Evolutionary conservation across 2,113 vertebrate species (phyloP), one percentile per base, ranked within the genome.

Genomic region (Pontoporia blainvillei): DNA sequence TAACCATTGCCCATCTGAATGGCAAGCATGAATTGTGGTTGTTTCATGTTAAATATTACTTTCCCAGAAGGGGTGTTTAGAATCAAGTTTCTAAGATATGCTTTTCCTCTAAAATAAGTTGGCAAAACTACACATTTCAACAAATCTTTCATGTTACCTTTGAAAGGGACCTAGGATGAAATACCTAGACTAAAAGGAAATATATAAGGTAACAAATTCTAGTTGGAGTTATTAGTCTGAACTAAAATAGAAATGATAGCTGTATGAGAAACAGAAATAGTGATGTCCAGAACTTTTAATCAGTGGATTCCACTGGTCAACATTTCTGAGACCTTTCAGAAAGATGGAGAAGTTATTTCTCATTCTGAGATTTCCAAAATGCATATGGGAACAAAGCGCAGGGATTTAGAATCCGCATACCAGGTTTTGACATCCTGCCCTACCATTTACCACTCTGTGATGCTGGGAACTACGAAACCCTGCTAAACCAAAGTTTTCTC

Each of bases 31-130:
- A 90, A 62, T 84, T 92, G 57, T 86, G 27, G 46, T 75, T 75
- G 39, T 69, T 94, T 90, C 21, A 73, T 86, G 44, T 20, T 91
- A 96, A 97, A 79, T 91, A 67, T 6, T 91, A 8, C 79, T 95
- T 95, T 90, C 94, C 88, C 92, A 95, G 72, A 95, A 91, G 93
- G 62, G 31, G 27, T 81, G 20, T 95, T 90, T 76, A 82, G 57
- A 89, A 75, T 41, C 14, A 57, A 91, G 29, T 61, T 44, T 96
- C 54, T 81, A 44, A 85, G 44, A 18, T 73, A 62, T 78, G 72
- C 39, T 96, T 67, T 97, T 49, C 31, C 78, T 52, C 34, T 75
- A 79, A 61, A 91, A 66, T 91, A 83, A 88, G 13, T 67, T 87
- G 75, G 29, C 71, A 93, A 87, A 90, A 91, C 39, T 72, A 41